phyloP scores from a whole-genome alignment of 2,888 invertebrate species.

The Papilio elwesi region DNA sequence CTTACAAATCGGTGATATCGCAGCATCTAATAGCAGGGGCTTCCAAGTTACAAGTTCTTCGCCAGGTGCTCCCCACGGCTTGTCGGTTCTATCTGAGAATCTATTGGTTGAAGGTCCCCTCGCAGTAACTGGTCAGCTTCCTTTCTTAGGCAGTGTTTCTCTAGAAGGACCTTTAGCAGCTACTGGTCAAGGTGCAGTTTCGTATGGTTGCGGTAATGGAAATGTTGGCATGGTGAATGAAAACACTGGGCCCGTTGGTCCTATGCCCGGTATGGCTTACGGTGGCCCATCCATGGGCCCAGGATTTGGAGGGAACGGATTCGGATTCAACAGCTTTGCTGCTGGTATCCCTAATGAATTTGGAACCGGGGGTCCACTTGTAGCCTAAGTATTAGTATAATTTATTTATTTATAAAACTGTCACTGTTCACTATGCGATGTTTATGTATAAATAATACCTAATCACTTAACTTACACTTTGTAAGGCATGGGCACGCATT shows the following conservation, averaged over 20 bases:
- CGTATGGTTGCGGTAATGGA: slow-evolving; percentile 47
- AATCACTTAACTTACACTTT: no score
- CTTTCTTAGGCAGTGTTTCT: slow-evolving; percentile 52
- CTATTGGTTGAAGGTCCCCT: slow-evolving; percentile 48
- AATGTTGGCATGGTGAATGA: slow-evolving; percentile 47
- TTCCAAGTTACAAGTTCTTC: slow-evolving; percentile 48
- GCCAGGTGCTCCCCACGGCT: slow-evolving; percentile 46
- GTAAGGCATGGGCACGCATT: not conserved
- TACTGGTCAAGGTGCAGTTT: slow-evolving; percentile 51
- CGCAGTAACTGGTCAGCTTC: slow-evolving; percentile 46
- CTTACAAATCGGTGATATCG: slow-evolving; percentile 34
- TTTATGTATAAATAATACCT: no score
- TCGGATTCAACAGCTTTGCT: slow-evolving; percentile 34
- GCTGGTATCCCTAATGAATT: slow-evolving; percentile 33
- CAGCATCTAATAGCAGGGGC: slow-evolving; percentile 44
- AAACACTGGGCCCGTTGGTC: slow-evolving; percentile 35
- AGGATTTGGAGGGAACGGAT: slow-evolving; percentile 34
- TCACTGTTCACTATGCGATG: not conserved
- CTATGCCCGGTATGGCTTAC: slow-evolving; percentile 40
- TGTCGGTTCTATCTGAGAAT: slow-evolving; percentile 47
- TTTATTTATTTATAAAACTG: slow-evolving; percentile 14
- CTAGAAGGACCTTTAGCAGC: slow-evolving; percentile 56
- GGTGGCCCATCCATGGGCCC: slow-evolving; percentile 42
- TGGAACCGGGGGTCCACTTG: slow-evolving; percentile 16
- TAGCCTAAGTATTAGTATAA: slow-evolving; percentile 9